Base-by-base conservation (phyloP, 2,888 invertebrate species). In the Hemistola chrysoprasaria region DNA sequence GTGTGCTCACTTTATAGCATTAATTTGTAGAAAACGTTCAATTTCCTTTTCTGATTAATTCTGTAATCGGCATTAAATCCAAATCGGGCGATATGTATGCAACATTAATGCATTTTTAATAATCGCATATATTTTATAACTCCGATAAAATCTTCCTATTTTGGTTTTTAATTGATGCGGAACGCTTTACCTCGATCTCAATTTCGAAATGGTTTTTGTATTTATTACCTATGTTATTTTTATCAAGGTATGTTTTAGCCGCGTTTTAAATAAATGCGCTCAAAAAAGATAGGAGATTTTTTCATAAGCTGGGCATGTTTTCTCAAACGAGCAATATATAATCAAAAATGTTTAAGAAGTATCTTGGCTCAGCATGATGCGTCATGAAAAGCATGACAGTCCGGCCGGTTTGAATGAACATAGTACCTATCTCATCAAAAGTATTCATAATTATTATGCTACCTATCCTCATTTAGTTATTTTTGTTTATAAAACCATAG, bases 111-210 rank as follows among this genome's bases (percentile, higher is more conserved):
- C 35, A 38, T 44, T 44, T 45, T 47, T 42, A 38, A 50, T 39
- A 42, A 44, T 47, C 8, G 31, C 24, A 23, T 28, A 4, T 10
- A 7, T 4, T n/a, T 16, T 39, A 24, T 33, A 40, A 40, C 39
- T 49, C 47, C 22, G 49, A 49, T 54, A 49, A 51, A 51, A 49
- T 39, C 47, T 43, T 47, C 51, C 54, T 23, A 38, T 40, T 54
- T 47, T 41, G 54, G 51, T 30, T 41, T n/a, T 40, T 33, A 33
- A 34, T 35, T 35, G 22, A 37, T 39, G 37, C 26, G 31, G 9
- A 11, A 29, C 42, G 35, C 47, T 53, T 53, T 34, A 54, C 54
- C 51, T 52, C 47, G 54, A 44, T 48, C 50, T 44, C 37, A 28
- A 47, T 54, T 49, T 28, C 23, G 30, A 33, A 37, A 40, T 40